A percentile compares a stretch with the other conserved stretches of the same genome.
These are phyloP conservation scores for Hydrochoerus hydrochaeris DNA, from an alignment of 2,113 vertebrate genomes.

Conservation along the genomic window DNA sequence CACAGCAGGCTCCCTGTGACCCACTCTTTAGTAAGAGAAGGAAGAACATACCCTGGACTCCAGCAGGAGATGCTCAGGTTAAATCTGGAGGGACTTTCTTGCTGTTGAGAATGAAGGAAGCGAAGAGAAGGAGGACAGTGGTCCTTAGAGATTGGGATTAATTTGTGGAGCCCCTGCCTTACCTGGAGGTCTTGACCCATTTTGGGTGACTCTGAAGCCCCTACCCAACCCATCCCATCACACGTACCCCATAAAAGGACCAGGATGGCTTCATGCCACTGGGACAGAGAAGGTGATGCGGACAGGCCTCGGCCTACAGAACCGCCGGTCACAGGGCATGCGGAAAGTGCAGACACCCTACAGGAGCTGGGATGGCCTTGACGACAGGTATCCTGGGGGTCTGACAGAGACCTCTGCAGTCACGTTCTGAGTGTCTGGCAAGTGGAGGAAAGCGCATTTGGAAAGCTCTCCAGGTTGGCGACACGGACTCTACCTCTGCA, in stretches of 20 bases:
- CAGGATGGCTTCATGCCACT: conserved; percentile 28
- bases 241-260: neutral
- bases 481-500: neutral
- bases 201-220: conserved; percentile 50
- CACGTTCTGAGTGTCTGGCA: neutral
- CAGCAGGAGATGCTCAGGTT: neutral
- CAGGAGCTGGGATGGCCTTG: neutral
- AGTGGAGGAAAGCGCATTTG: neutral
- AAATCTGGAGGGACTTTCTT: neutral
- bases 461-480: neutral
- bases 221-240: neutral
- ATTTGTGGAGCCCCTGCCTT: neutral
- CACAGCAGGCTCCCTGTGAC: neutral
- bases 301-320: conserved; percentile 35
- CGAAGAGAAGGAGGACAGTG: neutral
- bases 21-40: neutral
- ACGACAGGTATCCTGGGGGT: neutral
- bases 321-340: neutral
- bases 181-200: conserved; percentile 47
- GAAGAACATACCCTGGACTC: neutral
- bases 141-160: neutral
- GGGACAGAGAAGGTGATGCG: conserved; percentile 16
- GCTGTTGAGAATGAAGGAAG: neutral
- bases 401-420: neutral
- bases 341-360: neutral